phyloP scores from a whole-genome alignment of 2,113 vertebrate genomes.

The Caloenas nicobarica region DNA sequence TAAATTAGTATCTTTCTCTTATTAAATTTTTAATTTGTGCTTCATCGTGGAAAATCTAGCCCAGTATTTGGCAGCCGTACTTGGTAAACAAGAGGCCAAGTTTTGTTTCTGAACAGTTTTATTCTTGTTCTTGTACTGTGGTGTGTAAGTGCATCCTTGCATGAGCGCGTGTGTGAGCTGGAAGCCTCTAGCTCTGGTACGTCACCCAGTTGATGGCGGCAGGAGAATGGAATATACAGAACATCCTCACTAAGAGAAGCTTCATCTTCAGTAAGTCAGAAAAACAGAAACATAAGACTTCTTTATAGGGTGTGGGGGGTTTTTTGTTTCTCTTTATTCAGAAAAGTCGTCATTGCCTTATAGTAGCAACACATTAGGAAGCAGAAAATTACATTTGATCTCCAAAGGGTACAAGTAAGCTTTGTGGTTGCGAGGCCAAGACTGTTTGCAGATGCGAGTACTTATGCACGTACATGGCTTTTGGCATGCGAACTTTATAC shows the following conservation, averaged over 20 bases:
- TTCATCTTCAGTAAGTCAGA: not conserved
- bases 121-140: not conserved
- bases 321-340: not conserved
- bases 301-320: not conserved
- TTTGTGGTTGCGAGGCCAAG: not conserved
- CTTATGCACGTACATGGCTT: not conserved
- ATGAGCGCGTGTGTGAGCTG: fast-evolving
- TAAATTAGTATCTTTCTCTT: not conserved
- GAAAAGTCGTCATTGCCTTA: not conserved
- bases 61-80: not conserved
- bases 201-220: not conserved
- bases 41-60: not conserved
- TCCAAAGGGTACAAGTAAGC: not conserved
- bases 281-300: not conserved
- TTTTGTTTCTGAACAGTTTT: not conserved
- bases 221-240: not conserved
- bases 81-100: not conserved
- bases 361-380: not conserved
- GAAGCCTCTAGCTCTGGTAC: not conserved
- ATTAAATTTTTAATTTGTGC: not conserved
- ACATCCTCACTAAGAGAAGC: not conserved
- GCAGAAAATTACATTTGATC: not conserved
- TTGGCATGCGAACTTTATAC: not conserved
- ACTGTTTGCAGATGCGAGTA: not conserved
- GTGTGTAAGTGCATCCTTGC: not conserved